phyloP scores from a whole-genome alignment of 1,140 invertebrate species.

The Schlechtendalia chinensis region DNA sequence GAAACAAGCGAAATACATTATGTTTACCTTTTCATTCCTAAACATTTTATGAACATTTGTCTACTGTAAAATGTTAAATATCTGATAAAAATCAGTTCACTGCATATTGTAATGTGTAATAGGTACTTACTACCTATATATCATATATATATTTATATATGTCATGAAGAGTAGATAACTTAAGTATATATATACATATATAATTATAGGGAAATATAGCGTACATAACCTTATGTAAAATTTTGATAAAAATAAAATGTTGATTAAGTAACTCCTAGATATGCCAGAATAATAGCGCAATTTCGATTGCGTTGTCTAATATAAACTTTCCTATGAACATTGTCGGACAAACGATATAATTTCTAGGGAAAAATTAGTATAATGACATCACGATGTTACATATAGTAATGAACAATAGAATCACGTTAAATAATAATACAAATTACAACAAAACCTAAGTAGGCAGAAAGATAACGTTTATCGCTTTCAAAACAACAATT shows the following conservation, averaged over 20 bases:
- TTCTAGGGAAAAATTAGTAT: background rate
- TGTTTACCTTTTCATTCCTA: background rate
- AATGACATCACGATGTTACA: slow-evolving; percentile 34
- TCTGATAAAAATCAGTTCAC: background rate
- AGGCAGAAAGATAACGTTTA: slow-evolving; percentile 47
- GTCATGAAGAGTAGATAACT: background rate
- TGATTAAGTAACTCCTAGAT: slow-evolving; percentile 23
- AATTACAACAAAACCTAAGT: slow-evolving; percentile 17
- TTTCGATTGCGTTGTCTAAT: background rate
- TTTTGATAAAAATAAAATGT: background rate
- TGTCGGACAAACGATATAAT: slow-evolving; percentile 27
- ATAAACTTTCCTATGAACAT: slow-evolving; percentile 28
- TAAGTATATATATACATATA: background rate
- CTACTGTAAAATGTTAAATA: background rate
- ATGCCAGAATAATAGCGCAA: background rate
- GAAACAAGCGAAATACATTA: background rate
- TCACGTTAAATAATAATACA: slow-evolving; percentile 23
- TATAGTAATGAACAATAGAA: slow-evolving; percentile 31
- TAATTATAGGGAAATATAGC: background rate
- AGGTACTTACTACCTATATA: background rate
- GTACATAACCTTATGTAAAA: slow-evolving; percentile 9
- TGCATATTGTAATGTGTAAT: background rate
- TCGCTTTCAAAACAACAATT: slow-evolving; percentile 33
- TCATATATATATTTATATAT: background rate
- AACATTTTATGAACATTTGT: background rate